Base-by-base conservation (phyloP, 2,797 vertebrate species). In the Aphelocoma californica region DNA sequence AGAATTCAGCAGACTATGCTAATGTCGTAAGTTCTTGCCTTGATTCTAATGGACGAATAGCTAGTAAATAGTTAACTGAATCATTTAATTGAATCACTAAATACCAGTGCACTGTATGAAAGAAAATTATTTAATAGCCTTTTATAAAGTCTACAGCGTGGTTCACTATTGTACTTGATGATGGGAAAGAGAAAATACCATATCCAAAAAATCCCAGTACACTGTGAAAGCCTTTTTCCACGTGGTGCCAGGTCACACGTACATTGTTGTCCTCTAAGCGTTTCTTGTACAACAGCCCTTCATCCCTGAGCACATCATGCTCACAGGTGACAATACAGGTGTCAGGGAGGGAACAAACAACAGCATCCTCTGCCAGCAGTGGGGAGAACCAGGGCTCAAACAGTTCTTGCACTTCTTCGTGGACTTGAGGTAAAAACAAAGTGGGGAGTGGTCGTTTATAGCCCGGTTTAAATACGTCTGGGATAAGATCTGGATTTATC, bases 121-220 rank as follows among this genome's bases (percentile, higher is more conserved):
- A 67, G 31, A 25, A 82, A 47, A 73, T 16, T 0, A 29, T 87
- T 91, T 82, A 96, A 48, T 58, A 95, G 31, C 31, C 14, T 51
- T 95, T 66, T 86, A 96, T 86, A 31, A 96, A 97, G 56, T 81
- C 53, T 36, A 92, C 25, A 36, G 1, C 0, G 0, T 93, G 44
- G 34, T 90, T 74, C 18, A 44, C 2, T 0, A 90, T 45, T 69
- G 45, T 56, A 20, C 10, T 81, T 45, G 92, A 65, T 26, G 94
- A 75, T 3, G 93, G 90, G 58, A 95, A 96, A 62, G 92, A 97
- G 58, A 94, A 95, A 81, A 96, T 61, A 29, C 88, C 48, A 6
- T 96, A 96, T 62, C 66, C 92, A 84, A 94, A 95, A 81, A 95
- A 79, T 1, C 1, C 80, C 50, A 93, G 3, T 6, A 14, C 19